These are phyloP conservation scores for Cryptophagus acutangulus DNA, from an alignment of 2,888 invertebrate genomes.

Conservation along the genomic window DNA sequence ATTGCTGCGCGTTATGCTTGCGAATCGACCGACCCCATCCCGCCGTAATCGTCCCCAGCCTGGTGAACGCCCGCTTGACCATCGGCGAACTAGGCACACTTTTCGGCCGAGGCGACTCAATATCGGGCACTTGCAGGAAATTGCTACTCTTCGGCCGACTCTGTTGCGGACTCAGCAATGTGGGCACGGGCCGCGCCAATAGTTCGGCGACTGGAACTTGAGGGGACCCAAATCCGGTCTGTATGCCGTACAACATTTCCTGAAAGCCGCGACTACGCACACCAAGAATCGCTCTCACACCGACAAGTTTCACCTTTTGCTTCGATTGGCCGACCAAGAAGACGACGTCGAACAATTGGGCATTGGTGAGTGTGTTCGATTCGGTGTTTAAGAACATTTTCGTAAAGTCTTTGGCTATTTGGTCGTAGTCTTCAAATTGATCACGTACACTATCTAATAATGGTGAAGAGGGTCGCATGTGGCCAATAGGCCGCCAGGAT, in stretches of 20 bases:
- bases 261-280: constrained; percentile 88
- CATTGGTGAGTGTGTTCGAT: constrained; percentile 70
- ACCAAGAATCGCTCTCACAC: constrained; percentile 85
- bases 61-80: constrained; percentile 89
- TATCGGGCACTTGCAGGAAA: constrained; percentile 83
- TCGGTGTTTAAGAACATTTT: constrained; percentile 81
- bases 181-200: constrained; percentile 79
- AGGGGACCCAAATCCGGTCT: constrained; percentile 88
- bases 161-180: constrained; percentile 80
- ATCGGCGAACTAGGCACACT: constrained; percentile 92
- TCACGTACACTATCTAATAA: constrained; percentile 87
- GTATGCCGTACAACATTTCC: constrained; percentile 93
- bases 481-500: constrained; percentile 91
- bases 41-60: constrained; percentile 82
- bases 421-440: constrained; percentile 92
- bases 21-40: constrained; percentile 86
- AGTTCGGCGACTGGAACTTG: constrained; percentile 90
- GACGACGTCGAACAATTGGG: constrained; percentile 83
- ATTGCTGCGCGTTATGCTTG: constrained; percentile 74
- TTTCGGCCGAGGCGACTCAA: constrained; percentile 83
- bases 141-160: constrained; percentile 84
- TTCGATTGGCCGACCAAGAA: constrained; percentile 90
- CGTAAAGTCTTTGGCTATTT: constrained; percentile 88
- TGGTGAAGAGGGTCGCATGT: constrained; percentile 91
- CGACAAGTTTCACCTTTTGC: constrained; percentile 80